Evolutionary conservation across 2,888 invertebrate genomes (phyloP), one percentile per base, ranked within the genome.

Genomic region (Podabrus alpinus): DNA sequence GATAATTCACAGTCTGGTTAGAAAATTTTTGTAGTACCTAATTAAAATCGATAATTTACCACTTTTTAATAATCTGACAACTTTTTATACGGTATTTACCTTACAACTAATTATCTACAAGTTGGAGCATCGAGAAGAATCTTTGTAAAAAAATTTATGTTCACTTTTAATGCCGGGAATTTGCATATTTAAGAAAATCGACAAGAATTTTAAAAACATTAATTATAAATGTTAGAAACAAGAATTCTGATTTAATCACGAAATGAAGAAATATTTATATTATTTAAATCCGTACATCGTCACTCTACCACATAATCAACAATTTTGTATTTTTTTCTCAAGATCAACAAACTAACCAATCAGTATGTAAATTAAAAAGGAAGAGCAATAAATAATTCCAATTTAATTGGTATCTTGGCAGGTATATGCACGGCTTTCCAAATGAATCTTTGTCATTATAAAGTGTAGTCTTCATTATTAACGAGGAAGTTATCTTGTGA

Each of bases 341-440:
- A 68, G 29, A 29, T 59, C 62, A 71, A 29, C 68, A 73, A 70
- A 62, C 70, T 68, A 64, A 15, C 68, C 68, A 71, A 71, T 74
- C 74, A 68, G 67, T 71, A 74, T 74, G 74, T 70, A 75, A 72
- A 75, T 73, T 69, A 75, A 72, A 66, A 66, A 70, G 68, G 69
- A 72, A 66, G 24, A 64, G 62, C 70, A 67, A 70, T 75, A 72
- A 73, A 75, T 72, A 72, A 75, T 73, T 68, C 72, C 59, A 67
- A 75, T 75, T 75, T 75, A 75, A 75, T 75, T 75, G 75, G 71
- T 68, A 71, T 45, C 68, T 66, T 45, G 64, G 69, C 68, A 71
- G 61, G 74, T 62, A 71, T 70, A 74, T 71, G 71, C 75, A 68
- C 59, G 62, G 67, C 59, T 25, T 68, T 75, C 60, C 72, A 60